Evolutionary conservation across 2,797 vertebrate species (phyloP).

Genomic region (Crenuchus spilurus): DNA sequence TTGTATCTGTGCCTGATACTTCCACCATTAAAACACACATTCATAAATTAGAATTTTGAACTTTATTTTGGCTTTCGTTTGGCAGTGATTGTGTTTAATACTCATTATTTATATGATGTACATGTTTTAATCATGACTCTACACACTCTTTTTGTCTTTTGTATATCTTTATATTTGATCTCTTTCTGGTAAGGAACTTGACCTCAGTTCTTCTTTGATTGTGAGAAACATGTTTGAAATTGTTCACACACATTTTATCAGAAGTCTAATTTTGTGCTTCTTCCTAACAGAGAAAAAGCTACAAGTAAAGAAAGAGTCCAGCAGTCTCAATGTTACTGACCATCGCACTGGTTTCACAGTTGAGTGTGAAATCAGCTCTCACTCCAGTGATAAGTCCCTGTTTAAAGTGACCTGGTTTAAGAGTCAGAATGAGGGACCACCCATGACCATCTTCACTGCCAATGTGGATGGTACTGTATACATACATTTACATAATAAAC

Average conservation of each 20-base stretch:
- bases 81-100: no score
- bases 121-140: no score
- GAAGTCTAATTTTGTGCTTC: background rate
- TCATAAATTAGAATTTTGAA: no score
- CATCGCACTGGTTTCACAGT: conserved; percentile 25
- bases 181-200: background rate
- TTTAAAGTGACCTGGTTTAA: conserved; percentile 56
- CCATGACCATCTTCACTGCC: conserved; percentile 56
- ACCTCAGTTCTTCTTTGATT: background rate
- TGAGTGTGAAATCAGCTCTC: conserved; percentile 50
- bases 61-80: no score
- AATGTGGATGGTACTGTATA: conserved; percentile 62
- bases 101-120: no score
- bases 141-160: no score
- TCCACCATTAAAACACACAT: no score
- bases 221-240: background rate
- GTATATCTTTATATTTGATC: no score
- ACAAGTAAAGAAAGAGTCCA: conserved; percentile 31
- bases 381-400: conserved; percentile 46
- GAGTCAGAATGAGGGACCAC: background rate
- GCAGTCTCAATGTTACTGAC: conserved; percentile 12
- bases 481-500: background rate
- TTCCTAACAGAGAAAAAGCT: conserved; percentile 45
- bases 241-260: background rate
- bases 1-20: no score